Percentiles rank a stretch among this genome's conserved stretches.
Evolutionary conservation across 2,888 invertebrate species (phyloP).

Genomic region (Adelognathus sp.): DNA sequence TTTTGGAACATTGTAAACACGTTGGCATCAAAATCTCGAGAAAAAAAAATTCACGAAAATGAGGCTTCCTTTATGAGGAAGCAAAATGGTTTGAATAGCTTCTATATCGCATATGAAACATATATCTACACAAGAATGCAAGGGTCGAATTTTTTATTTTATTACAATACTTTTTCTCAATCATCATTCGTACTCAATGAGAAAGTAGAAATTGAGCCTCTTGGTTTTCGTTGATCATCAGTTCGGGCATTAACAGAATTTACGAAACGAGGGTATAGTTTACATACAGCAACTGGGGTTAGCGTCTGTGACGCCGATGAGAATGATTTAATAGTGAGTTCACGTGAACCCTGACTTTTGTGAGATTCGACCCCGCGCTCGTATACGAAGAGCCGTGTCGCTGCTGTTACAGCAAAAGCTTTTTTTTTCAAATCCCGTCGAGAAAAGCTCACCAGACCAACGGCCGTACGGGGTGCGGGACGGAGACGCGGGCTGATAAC

Average conservation of each 20-base stretch:
- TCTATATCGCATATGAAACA: no score
- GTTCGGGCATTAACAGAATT: neutral
- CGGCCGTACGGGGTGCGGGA: conserved; percentile 30
- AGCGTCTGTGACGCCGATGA: conserved; percentile 39
- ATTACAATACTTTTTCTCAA: no score
- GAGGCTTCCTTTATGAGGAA: no score
- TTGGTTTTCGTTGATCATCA: neutral
- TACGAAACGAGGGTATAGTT: conserved; percentile 2
- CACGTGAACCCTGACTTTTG: conserved; percentile 70
- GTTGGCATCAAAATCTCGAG: no score
- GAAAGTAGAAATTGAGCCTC: neutral
- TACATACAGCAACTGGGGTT: neutral
- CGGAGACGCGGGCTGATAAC: conserved; percentile 50
- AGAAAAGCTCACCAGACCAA: conserved; percentile 32
- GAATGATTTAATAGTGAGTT: conserved; percentile 66
- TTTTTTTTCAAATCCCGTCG: neutral
- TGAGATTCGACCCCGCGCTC: conserved; percentile 55
- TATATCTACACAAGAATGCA: no score
- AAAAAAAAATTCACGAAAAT: no score
- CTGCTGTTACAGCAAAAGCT: no score
- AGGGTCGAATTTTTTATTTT: no score
- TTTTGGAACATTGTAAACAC: no score
- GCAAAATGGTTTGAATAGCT: no score
- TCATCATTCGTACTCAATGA: no score
- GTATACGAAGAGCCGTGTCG: conserved; percentile 24